Evolutionary conservation across 2,888 invertebrate genomes (phyloP).

Genomic region (Leptothorax acervorum): DNA sequence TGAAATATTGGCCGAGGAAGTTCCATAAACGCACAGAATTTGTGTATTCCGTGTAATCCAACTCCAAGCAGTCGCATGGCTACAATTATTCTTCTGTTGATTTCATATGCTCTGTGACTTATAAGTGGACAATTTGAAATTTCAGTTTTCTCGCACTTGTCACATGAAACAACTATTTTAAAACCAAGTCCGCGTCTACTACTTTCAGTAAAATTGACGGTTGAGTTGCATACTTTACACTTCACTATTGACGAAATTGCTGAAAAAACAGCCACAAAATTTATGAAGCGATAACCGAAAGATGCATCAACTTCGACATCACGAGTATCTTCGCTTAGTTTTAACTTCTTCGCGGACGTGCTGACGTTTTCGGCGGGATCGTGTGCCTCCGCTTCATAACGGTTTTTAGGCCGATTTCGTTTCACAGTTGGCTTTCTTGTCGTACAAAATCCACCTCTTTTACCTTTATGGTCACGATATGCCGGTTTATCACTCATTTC

Average conservation of each 20-base stretch:
- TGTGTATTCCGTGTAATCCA: neutral
- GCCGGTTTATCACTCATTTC: neutral
- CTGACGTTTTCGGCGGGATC: neutral
- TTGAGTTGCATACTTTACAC: neutral
- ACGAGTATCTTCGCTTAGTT: neutral
- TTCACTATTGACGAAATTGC: neutral
- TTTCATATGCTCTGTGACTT: neutral
- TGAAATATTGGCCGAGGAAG: neutral
- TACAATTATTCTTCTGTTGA: neutral
- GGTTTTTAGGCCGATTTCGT: neutral
- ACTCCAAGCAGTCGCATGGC: neutral
- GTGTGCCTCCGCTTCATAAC: neutral
- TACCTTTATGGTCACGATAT: neutral
- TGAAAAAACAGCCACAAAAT: neutral
- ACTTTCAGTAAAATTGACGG: neutral
- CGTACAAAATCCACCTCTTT: neutral
- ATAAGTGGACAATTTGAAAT: neutral
- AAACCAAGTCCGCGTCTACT: no score
- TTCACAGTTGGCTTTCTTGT: neutral
- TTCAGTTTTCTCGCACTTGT: neutral
- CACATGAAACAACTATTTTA: no score
- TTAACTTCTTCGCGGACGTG: neutral
- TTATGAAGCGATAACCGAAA: neutral
- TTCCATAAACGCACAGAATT: neutral
- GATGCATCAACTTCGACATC: neutral